Evolutionary conservation across 2,888 invertebrate genomes (phyloP).

Genomic region (Cryptocephalus moraei): DNA sequence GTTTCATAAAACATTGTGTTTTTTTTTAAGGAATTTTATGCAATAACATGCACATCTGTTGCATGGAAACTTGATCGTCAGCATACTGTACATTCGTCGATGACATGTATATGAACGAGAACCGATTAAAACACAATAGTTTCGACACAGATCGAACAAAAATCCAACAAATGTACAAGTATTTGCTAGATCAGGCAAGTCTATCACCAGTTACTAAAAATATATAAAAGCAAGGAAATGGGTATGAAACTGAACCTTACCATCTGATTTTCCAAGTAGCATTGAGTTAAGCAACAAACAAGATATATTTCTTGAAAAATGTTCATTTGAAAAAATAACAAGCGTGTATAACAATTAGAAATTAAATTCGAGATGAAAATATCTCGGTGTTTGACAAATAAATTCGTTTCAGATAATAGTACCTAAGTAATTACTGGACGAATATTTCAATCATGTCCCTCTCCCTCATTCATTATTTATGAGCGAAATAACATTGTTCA

Average conservation of each 20-base stretch:
- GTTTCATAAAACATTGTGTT: not conserved
- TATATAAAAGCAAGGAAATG: slow-evolving; percentile 15
- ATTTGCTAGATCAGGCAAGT: slow-evolving; percentile 22
- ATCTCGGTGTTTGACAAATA: too few relatives aligned
- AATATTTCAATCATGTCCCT: too few relatives aligned
- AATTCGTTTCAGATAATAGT: too few relatives aligned
- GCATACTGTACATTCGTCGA: slow-evolving; percentile 8
- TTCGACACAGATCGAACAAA: too few relatives aligned
- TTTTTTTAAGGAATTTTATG: not conserved
- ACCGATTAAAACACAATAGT: slow-evolving; percentile 18
- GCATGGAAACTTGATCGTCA: slow-evolving; percentile 11
- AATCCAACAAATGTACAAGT: slow-evolving; percentile 2
- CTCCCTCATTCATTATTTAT: too few relatives aligned
- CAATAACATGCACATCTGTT: slow-evolving; percentile 2
- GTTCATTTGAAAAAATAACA: slow-evolving; percentile 19
- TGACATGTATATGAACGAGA: slow-evolving; percentile 7
- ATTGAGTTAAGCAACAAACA: slow-evolving; percentile 30
- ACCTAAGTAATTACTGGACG: too few relatives aligned
- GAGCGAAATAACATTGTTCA: too few relatives aligned
- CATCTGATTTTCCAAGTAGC: slow-evolving; percentile 41
- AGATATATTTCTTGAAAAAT: slow-evolving; percentile 24
- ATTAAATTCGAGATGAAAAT: too few relatives aligned
- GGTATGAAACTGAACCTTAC: slow-evolving; percentile 38
- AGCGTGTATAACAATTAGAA: slow-evolving; percentile 15
- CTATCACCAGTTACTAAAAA: slow-evolving; percentile 21